Percentiles rank a stretch among this genome's conserved stretches.
Conservation (phyloP, 2,888 invertebrate species). For the Leptinotarsa haldemani region DNA sequence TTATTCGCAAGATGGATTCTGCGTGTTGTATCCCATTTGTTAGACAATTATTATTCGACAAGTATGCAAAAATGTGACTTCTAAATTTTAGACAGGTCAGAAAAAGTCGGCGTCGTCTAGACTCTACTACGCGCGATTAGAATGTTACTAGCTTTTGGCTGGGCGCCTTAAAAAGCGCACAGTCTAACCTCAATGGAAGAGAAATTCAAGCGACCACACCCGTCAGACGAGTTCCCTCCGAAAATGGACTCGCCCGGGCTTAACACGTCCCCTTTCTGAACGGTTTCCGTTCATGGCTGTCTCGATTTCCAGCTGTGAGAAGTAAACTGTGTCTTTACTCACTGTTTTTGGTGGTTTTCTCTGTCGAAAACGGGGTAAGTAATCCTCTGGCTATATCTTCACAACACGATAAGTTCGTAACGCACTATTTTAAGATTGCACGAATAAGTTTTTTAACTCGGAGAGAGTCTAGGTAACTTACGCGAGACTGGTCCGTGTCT, state of each 20-base stretch:
- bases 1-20: slow-evolving; percentile 61
- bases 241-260: slow-evolving; percentile 59
- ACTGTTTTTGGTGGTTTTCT: slow-evolving; percentile 26
- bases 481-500: slow-evolving; percentile 53
- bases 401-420: slow-evolving; percentile 31
- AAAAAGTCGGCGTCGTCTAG: slow-evolving; percentile 54
- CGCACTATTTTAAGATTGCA: slow-evolving; percentile 35
- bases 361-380: slow-evolving; percentile 25
- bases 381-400: slow-evolving; percentile 38
- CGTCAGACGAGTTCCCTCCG: slow-evolving; percentile 53
- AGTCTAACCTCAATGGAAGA: slow-evolving; percentile 44
- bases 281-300: slow-evolving; percentile 58
- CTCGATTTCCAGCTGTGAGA: slow-evolving; percentile 47
- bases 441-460: slow-evolving; percentile 45
- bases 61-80: slow-evolving; percentile 50
- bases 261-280: slow-evolving; percentile 54
- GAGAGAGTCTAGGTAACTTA: slow-evolving; percentile 44
- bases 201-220: slow-evolving; percentile 56
- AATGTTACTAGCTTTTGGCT: slow-evolving; percentile 35
- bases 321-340: slow-evolving; percentile 39
- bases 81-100: slow-evolving; percentile 43
- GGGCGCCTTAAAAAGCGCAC: slow-evolving; percentile 36
- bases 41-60: slow-evolving; percentile 48
- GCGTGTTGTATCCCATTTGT: slow-evolving; percentile 46
- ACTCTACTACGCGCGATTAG: slow-evolving; percentile 46